These are phyloP conservation scores for Caenorhabditis inopinata DNA, from an alignment of 1,140 invertebrate species.

Conservation along the genomic window DNA sequence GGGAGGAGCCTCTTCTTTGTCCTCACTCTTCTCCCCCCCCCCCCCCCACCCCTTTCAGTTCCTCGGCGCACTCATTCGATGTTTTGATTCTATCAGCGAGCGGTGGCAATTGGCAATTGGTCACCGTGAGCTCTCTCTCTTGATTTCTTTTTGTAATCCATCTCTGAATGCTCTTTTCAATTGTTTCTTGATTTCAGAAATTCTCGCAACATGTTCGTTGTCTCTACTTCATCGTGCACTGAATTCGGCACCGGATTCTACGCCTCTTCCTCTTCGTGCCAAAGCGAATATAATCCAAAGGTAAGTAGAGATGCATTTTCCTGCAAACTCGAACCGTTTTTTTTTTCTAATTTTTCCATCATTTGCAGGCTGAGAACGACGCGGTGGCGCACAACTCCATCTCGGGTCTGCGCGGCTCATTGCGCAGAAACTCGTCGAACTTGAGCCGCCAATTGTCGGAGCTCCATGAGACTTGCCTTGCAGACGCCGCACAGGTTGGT, in stretches of 20 bases:
- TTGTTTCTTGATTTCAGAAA: not conserved
- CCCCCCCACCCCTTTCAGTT: no score
- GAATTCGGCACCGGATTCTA: not conserved
- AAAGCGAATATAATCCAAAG: constrained; percentile 14
- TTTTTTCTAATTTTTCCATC: not conserved
- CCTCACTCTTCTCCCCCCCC: no score
- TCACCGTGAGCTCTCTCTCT: no score
- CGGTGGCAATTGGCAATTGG: no score
- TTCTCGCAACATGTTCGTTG: not conserved
- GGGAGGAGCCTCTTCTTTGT: not conserved
- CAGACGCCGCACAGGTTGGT: not conserved
- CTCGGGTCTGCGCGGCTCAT: not conserved
- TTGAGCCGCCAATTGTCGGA: not conserved
- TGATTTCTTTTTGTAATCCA: no score
- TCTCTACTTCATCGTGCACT: not conserved
- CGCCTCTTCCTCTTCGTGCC: not conserved
- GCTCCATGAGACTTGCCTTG: not conserved
- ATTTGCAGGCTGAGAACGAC: not conserved
- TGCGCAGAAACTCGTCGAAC: not conserved
- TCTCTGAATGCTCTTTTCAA: no score
- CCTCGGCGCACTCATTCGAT: no score
- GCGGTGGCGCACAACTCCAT: not conserved
- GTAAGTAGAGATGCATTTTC: no score
- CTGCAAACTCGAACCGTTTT: not conserved
- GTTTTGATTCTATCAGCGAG: no score